These are phyloP conservation scores for Dinocampus coccinellae DNA, from an alignment of 2,888 invertebrate species.

Conservation along the genomic window DNA sequence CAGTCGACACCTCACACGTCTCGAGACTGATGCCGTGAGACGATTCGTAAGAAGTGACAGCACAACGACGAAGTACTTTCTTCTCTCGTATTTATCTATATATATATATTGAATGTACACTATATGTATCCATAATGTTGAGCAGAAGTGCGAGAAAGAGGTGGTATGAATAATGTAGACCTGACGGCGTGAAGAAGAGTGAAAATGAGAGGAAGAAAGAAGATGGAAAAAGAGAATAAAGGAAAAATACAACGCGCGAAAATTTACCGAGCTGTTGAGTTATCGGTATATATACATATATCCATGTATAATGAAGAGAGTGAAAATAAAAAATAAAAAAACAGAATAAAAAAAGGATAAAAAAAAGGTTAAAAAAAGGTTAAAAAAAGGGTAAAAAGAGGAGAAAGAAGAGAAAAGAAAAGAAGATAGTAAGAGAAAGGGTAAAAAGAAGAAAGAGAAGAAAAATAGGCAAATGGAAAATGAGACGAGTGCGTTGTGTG, in stretches of 20 bases:
- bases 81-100: too few relatives aligned
- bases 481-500: constrained; percentile 18
- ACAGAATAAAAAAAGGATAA: too few relatives aligned
- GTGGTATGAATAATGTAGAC: constrained; percentile 55
- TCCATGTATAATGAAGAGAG: not conserved
- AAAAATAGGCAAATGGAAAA: constrained; percentile 30
- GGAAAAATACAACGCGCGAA: constrained; percentile 16
- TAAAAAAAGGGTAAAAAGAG: too few relatives aligned
- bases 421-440: too few relatives aligned
- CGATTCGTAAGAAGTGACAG: constrained; percentile 29
- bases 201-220: constrained; percentile 25
- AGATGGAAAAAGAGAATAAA: constrained; percentile 9
- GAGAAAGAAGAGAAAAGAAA: too few relatives aligned
- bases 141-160: constrained; percentile 50
- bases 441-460: constrained; percentile 12
- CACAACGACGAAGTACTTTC: constrained; percentile 5
- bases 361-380: too few relatives aligned
- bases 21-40: constrained; percentile 2
- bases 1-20: not conserved
- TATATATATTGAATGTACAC: constrained; percentile 47
- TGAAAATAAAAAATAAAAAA: too few relatives aligned
- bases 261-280: constrained; percentile 17
- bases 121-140: constrained; percentile 47
- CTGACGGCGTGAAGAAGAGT: constrained; percentile 20
- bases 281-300: constrained; percentile 15